Evolutionary conservation across 2,113 vertebrate species (phyloP), one percentile per base, ranked within the genome.

Genomic region (Miniopterus natalensis): DNA sequence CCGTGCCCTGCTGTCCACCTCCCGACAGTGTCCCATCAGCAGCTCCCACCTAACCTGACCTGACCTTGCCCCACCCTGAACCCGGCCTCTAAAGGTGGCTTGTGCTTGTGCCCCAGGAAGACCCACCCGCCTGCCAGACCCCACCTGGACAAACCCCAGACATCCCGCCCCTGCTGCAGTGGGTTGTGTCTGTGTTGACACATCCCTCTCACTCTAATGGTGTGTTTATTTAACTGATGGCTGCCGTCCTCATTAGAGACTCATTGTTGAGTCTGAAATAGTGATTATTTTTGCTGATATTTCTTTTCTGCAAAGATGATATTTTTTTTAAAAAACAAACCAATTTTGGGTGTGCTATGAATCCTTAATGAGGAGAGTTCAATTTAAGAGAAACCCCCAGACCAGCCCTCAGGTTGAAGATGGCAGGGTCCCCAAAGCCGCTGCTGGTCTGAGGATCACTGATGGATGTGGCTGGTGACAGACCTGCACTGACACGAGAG

Each of bases 201-300:
- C 73, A 88, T 85, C 66, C 53, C 61, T 75, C 94, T 92, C 78
- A 47, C 86, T 95, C 95, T 96, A 96, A 96, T 89, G 96, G 88
- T 88, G 81, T 96, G 95, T 96, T 97, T 97, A 93, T 97, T 96
- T 96, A 97, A 96, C 92, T 95, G 96, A 94, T 95, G 95, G 83
- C 96, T 96, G 96, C 90, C 81, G 92, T 97, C 95, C 90, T 97
- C 96, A 94, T 97, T 92, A 97, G 97, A 70, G 92, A 95, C 84
- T 97, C 88, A 96, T 96, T 96, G 96, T 96, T 85, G 88, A 94
- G 88, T 90, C 71, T 90, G 71, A 83, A 96, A 96, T 94, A 97
- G 96, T 95, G 97, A 97, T 96, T 96, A 97, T 95, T 97, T 97
- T 98, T 97, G 96, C 97, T 97, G 97, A 97, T 95, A 95, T 66